Evolutionary conservation across 2,888 invertebrate species (phyloP).

Genomic region (Oeneis ivallda): DNA sequence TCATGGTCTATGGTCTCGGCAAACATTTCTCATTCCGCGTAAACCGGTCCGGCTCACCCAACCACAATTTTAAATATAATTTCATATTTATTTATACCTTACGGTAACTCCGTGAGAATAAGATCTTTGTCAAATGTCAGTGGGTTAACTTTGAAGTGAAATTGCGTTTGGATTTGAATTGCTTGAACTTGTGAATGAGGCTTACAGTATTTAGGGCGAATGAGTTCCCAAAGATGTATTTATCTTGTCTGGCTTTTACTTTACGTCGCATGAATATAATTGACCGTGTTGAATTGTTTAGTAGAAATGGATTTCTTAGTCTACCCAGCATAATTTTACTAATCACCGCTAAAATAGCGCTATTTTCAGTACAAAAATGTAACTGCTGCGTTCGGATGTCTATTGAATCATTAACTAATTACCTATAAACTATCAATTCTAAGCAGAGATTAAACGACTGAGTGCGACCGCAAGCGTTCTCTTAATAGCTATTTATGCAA

Average conservation of each 20-base stretch:
- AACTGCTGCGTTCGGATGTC: no score
- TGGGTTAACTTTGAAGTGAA: conserved; percentile 38
- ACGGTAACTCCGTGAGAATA: conserved; percentile 45
- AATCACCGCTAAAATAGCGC: no score
- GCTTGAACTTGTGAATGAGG: conserved; percentile 34
- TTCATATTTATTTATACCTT: conserved; percentile 36
- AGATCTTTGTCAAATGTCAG: conserved; percentile 38
- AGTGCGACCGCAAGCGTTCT: no score
- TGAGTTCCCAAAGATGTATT: conserved; percentile 11
- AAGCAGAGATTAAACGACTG: neutral
- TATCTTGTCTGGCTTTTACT: neutral
- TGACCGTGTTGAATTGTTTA: no score
- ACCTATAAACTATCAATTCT: neutral
- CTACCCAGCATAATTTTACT: no score
- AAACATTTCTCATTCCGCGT: conserved; percentile 17
- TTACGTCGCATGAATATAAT: neutral
- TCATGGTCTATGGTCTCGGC: conserved; percentile 14
- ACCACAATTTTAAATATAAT: conserved; percentile 30
- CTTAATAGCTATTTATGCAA: no score
- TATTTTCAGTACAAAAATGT: neutral
- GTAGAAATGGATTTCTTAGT: no score
- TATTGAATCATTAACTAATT: no score
- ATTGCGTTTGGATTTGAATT: conserved; percentile 31
- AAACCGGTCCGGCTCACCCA: conserved; percentile 23
- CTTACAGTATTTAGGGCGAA: conserved; percentile 17